Conservation (phyloP, 2,797 vertebrate species). For the Carapus acus region DNA sequence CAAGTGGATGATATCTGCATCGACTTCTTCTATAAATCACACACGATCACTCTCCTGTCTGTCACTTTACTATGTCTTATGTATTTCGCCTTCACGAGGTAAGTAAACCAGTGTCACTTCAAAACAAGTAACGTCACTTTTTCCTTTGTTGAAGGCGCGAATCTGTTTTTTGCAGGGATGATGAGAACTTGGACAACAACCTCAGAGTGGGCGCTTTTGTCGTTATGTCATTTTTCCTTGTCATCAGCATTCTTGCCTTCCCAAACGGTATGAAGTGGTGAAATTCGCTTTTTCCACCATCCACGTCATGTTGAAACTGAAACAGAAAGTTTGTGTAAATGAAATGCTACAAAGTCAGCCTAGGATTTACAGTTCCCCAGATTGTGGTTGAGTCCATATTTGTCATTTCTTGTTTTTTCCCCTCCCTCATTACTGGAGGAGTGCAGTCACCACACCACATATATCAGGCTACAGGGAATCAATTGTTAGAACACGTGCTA, state of each 20-base stretch:
- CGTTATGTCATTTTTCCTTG: slow-evolving; percentile 89
- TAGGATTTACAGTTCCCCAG: no score
- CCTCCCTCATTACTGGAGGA: no score
- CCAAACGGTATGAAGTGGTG: slow-evolving; percentile 84
- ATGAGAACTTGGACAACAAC: slow-evolving; percentile 84
- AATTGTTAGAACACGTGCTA: no score
- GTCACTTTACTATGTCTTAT: slow-evolving; percentile 85
- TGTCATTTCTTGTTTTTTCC: no score
- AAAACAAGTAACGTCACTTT: no score
- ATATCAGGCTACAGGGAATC: no score
- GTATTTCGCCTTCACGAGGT: slow-evolving; percentile 94
- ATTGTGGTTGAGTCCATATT: no score
- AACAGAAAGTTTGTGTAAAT: no score
- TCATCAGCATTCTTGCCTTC: slow-evolving; percentile 93
- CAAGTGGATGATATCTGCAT: slow-evolving; percentile 94
- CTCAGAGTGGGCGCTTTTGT: slow-evolving; percentile 87
- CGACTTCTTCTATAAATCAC: slow-evolving; percentile 92
- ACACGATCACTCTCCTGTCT: slow-evolving; percentile 89
- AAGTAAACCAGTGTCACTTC: slow-evolving; percentile 31
- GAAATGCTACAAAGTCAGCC: no score
- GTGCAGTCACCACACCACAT: no score
- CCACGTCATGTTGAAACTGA: neutral
- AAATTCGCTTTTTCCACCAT: neutral
- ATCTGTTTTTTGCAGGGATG: slow-evolving; percentile 85
- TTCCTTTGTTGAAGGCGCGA: slow-evolving; percentile 8